These are phyloP conservation scores for Aldrovandia affinis DNA, from an alignment of 2,797 vertebrate species.

Conservation along the genomic window DNA sequence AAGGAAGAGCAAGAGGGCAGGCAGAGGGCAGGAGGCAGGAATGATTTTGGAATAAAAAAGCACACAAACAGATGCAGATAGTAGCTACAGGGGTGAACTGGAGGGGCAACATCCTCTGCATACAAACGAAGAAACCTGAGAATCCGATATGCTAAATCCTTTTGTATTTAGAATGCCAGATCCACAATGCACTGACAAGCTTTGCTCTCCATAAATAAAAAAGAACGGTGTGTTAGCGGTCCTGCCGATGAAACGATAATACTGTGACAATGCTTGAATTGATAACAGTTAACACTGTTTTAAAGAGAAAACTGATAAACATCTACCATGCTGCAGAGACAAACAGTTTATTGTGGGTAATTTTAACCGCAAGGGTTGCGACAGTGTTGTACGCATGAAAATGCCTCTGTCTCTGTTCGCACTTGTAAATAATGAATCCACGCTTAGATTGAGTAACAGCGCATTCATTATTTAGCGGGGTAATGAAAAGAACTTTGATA, in stretches of 20 bases:
- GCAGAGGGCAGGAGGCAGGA: constrained; percentile 20
- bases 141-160: background rate
- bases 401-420: background rate
- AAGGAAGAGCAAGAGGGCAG: constrained; percentile 3
- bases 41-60: background rate
- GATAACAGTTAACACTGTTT: background rate
- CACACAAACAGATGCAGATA: background rate
- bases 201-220: background rate
- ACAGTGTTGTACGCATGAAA: background rate
- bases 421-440: constrained; percentile 19
- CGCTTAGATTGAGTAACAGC: constrained; percentile 12
- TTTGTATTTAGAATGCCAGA: background rate
- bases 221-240: background rate
- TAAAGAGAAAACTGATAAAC: background rate
- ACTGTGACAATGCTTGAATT: background rate
- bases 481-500: constrained; percentile 9
- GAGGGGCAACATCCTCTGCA: background rate
- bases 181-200: background rate
- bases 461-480: background rate
- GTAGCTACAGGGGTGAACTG: constrained; percentile 7
- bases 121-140: background rate
- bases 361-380: background rate
- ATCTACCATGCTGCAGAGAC: background rate
- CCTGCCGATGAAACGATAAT: background rate
- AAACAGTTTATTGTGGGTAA: background rate